Percentiles rank a stretch among this genome's conserved stretches.
These are phyloP conservation scores for Strix uralensis DNA, from an alignment of 2,113 vertebrate species.

Conservation along the genomic window DNA sequence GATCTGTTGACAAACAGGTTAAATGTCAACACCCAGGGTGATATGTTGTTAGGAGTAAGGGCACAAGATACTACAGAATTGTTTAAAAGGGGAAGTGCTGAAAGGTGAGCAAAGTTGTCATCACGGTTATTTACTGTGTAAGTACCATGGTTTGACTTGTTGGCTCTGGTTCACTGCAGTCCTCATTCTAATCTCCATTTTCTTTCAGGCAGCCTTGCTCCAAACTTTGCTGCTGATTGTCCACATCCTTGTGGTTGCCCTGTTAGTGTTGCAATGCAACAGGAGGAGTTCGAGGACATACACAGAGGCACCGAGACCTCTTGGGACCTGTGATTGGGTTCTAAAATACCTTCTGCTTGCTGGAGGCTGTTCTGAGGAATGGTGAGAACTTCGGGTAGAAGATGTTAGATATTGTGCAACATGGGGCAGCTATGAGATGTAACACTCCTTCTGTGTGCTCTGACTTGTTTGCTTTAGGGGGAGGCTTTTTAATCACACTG, in stretches of 20 bases:
- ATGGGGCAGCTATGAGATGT: neutral
- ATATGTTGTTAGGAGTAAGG: neutral
- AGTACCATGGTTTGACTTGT: neutral
- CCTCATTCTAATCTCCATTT: neutral
- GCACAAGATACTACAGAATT: conserved; percentile 14
- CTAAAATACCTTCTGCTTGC: neutral
- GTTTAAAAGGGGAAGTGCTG: conserved; percentile 27
- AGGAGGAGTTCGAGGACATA: neutral
- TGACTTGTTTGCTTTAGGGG: conserved; percentile 29
- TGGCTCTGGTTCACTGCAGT: neutral
- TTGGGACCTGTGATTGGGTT: neutral
- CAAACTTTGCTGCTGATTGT: neutral
- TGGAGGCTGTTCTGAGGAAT: neutral
- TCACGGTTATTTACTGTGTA: neutral
- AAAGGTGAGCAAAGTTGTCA: conserved; percentile 16
- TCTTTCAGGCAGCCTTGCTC: neutral
- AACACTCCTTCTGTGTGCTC: neutral
- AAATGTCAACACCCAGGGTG: conserved; percentile 41
- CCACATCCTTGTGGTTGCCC: neutral
- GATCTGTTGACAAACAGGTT: conserved; percentile 61
- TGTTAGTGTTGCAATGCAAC: neutral
- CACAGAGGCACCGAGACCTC: accelerated
- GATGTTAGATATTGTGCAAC: neutral
- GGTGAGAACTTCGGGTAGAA: neutral
- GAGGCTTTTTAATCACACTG: neutral